Evolutionary conservation across 1,140 invertebrate genomes (phyloP).

Genomic region (Brachystomella parvula): DNA sequence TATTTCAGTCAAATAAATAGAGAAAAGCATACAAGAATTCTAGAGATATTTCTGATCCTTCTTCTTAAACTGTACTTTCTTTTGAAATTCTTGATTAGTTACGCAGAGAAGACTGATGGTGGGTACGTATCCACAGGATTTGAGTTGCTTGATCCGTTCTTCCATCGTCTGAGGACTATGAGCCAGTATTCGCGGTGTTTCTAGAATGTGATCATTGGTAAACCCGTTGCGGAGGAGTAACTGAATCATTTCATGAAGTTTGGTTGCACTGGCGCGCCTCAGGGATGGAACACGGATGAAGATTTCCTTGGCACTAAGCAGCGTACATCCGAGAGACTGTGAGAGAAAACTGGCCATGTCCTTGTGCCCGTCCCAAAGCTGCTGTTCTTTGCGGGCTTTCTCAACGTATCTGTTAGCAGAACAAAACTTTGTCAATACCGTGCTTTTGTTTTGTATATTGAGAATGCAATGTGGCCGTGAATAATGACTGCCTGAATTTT

Average conservation of each 20-base stretch:
- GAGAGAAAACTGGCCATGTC: not conserved
- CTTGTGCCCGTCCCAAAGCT: not conserved
- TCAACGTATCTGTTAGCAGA: not conserved
- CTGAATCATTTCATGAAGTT: slow-evolving; percentile 48
- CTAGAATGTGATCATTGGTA: slow-evolving; percentile 44
- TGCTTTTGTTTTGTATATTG: too few species aligned
- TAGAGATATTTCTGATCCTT: too few species aligned
- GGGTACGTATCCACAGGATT: not conserved
- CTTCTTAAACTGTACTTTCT: too few species aligned
- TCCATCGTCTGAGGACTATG: slow-evolving; percentile 42
- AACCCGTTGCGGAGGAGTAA: slow-evolving; percentile 47
- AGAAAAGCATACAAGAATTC: too few species aligned
- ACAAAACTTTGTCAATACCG: too few species aligned
- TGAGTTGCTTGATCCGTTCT: slow-evolving; percentile 44
- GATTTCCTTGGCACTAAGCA: slow-evolving; percentile 38
- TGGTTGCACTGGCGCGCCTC: slow-evolving; percentile 45
- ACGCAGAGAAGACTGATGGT: not conserved
- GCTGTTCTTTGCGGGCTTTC: not conserved
- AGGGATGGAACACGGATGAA: slow-evolving; percentile 45
- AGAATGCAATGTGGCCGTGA: too few species aligned
- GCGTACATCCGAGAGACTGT: not conserved
- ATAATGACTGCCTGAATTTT: too few species aligned
- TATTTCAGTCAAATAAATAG: too few species aligned
- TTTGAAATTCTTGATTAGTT: too few species aligned
- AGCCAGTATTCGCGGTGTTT: slow-evolving; percentile 47